Percentiles rank a stretch among this genome's conserved stretches.
phyloP scores from a whole-genome alignment of 2,113 vertebrate genomes.

The Sylvietta virens region DNA sequence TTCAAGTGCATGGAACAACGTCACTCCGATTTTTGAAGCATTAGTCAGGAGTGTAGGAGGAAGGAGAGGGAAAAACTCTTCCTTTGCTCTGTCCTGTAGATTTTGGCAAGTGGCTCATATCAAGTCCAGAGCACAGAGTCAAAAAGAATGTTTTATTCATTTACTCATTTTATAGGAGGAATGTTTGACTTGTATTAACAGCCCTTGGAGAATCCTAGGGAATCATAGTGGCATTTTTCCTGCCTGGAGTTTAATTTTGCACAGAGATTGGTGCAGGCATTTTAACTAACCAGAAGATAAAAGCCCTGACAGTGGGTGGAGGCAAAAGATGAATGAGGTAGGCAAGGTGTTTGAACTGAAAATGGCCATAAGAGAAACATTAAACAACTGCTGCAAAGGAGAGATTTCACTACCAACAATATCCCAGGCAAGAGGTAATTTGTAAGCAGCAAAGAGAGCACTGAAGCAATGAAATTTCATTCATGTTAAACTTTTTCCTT shows the following conservation, averaged over 20 bases:
- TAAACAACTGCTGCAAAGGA: not conserved
- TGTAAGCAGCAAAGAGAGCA: not conserved
- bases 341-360: not conserved
- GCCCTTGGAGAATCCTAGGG: not conserved
- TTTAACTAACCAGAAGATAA: not conserved
- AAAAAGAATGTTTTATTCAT: not conserved
- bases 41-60: not conserved
- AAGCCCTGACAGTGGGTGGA: not conserved
- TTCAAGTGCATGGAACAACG: rapidly evolving
- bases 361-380: not conserved
- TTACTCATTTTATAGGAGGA: not conserved
- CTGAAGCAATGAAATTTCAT: not conserved
- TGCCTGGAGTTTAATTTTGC: not conserved
- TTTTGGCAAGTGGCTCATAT: not conserved
- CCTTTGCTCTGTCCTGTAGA: not conserved
- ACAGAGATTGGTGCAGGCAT: not conserved
- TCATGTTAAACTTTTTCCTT: not conserved
- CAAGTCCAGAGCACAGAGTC: not conserved
- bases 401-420: not conserved
- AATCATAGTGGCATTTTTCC: not conserved
- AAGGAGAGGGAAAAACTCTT: not conserved
- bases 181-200: not conserved
- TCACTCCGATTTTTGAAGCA: not conserved
- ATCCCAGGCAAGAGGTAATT: not conserved
- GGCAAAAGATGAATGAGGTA: not conserved